phyloP scores from a whole-genome alignment of 1,140 invertebrate genomes.

The Armadillidium nasatum region DNA sequence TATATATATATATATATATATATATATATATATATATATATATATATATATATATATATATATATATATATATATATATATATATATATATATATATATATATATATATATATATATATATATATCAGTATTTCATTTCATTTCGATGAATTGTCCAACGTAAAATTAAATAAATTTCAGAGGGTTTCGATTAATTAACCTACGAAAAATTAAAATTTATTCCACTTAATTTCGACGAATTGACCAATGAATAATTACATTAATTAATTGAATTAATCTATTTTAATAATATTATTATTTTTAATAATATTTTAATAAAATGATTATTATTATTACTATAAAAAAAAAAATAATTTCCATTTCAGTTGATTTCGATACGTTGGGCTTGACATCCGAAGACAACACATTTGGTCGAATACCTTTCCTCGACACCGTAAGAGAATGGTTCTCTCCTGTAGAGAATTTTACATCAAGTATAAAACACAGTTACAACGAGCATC shows the following conservation, averaged over 20 bases:
- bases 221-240: too few relatives aligned
- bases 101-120: constrained; percentile 5
- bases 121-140: not conserved
- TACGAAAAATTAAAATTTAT: too few relatives aligned
- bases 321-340: too few relatives aligned
- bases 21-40: not conserved
- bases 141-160: too few relatives aligned
- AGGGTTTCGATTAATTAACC: too few relatives aligned
- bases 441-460: not conserved
- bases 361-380: not conserved
- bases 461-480: not conserved
- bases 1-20: not conserved
- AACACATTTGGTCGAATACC: not conserved
- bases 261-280: too few relatives aligned
- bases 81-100: constrained; percentile 13
- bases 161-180: too few relatives aligned
- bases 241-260: too few relatives aligned
- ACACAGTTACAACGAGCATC: not conserved
- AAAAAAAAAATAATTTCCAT: too few relatives aligned
- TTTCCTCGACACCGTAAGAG: not conserved
- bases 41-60: not conserved
- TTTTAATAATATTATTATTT: too few relatives aligned
- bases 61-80: constrained; percentile 9
- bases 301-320: too few relatives aligned
- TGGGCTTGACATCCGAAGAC: not conserved